Evolutionary conservation across 2,113 vertebrate species (phyloP).

Genomic region (Taurulus bubalis): DNA sequence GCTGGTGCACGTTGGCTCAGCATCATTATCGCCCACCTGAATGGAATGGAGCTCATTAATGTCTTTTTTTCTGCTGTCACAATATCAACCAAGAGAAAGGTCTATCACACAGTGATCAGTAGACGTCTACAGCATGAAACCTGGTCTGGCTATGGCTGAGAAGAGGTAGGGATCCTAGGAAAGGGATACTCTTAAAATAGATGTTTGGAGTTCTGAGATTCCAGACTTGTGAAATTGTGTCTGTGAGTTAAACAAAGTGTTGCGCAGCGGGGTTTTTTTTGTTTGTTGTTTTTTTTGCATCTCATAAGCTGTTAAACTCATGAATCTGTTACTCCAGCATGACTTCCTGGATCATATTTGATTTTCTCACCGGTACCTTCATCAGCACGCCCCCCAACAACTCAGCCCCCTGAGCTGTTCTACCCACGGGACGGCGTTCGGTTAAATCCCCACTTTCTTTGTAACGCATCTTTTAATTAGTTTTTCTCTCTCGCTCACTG

Average conservation of each 20-base stretch:
- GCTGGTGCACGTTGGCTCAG: neutral
- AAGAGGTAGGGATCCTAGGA: neutral
- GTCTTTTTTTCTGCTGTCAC: neutral
- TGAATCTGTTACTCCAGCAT: neutral
- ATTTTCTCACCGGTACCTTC: neutral
- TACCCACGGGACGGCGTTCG: neutral
- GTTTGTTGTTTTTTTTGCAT: neutral
- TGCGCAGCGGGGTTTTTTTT: too few relatives aligned
- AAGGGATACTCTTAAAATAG: neutral
- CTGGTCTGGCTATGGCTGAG: neutral
- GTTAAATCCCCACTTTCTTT: neutral
- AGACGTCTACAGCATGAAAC: neutral
- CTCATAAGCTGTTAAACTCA: neutral
- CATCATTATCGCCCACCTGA: neutral
- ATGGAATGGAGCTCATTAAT: neutral
- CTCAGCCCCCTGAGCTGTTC: neutral
- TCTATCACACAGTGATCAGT: neutral
- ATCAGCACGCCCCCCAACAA: neutral
- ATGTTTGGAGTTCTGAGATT: neutral
- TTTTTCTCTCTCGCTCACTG: neutral
- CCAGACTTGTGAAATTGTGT: neutral
- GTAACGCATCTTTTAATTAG: neutral
- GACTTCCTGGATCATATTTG: conserved; percentile 1
- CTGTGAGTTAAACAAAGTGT: neutral
- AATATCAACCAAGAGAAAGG: neutral